phyloP scores from a whole-genome alignment of 2,113 vertebrate species.

The Nothoprocta perdicaria region DNA sequence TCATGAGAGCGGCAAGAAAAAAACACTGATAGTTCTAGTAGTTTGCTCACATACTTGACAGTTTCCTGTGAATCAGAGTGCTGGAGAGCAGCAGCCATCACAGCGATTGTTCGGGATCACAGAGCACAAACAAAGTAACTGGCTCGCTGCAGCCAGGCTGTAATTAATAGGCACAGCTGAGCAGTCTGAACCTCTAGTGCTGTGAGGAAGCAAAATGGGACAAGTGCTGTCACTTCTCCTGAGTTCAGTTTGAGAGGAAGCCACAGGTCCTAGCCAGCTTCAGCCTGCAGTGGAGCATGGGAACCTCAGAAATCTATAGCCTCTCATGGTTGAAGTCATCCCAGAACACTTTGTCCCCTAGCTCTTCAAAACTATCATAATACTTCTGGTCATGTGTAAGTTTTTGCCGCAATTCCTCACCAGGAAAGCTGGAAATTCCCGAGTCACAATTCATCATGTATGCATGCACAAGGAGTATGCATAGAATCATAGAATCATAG shows the following conservation, averaged over 20 bases:
- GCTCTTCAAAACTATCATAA: background rate
- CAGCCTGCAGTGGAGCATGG: rapidly evolving
- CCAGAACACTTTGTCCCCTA: background rate
- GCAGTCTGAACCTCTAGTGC: background rate
- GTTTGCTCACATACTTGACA: background rate
- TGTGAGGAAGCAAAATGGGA: background rate
- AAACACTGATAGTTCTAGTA: background rate
- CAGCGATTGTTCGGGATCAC: background rate
- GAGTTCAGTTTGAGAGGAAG: background rate
- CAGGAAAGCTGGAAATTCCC: background rate
- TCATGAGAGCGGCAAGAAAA: background rate
- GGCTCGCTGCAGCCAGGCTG: background rate
- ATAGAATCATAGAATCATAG: background rate
- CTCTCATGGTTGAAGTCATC: background rate
- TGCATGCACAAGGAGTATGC: background rate
- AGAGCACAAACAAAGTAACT: rapidly evolving
- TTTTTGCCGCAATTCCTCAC: background rate
- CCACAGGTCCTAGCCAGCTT: background rate
- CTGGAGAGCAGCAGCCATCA: background rate
- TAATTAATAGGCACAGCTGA: rapidly evolving
- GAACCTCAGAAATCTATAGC: background rate
- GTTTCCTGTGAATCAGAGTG: background rate
- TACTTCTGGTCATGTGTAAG: background rate
- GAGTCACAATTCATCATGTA: background rate
- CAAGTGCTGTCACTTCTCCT: background rate